Evolutionary conservation across 2,113 vertebrate species (phyloP), one percentile per base, ranked within the genome.

Genomic region (Daphoenositta chrysoptera): DNA sequence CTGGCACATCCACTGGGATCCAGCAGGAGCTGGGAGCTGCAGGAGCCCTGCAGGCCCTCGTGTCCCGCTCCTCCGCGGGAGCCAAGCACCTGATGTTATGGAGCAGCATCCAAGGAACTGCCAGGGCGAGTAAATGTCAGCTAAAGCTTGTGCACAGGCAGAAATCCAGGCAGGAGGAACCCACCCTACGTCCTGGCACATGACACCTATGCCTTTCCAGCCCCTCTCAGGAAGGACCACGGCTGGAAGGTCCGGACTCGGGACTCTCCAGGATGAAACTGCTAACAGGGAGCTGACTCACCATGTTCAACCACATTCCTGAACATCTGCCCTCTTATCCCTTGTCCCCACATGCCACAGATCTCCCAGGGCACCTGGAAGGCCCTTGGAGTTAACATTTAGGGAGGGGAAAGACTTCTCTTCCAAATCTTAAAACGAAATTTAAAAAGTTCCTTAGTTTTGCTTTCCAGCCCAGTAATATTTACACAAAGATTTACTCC

Each of bases 91-190:
- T 11, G 66, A 53, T 12, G 45, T 3, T 14, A 31, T 0, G 26
- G 37, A 72, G 58, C 82, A 86, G 45, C 54, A 11, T 6, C 53
- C 85, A 47, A 75, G 80, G 80, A 75, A 16, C 77, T 12, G 72
- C 83, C 83, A 14, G 0, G 1, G 71, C 4, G 69, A 77, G 1
- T 5, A 10, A 31, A 2, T 12, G 28, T 0, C 72, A 47, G 9
- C 65, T 18, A 16, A 7, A 89, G 39, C 37, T 26, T 1, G 5
- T 17, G 71, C 15, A 6, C 18, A 17, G 48, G 51, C 11, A 31
- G 27, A 48, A 60, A 76, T 4, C 16, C 56, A 13, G 66, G 83
- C 64, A 54, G 37, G 0, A 13, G 20, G 63, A 83, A 56, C n/a
- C 14, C 61, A 51, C 2, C 69, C 22, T 1, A 0, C 0, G 8